Percentiles rank a stretch among this genome's conserved stretches.
Conservation (phyloP, 2,797 vertebrate genomes). For the Ispidina lecontei region DNA sequence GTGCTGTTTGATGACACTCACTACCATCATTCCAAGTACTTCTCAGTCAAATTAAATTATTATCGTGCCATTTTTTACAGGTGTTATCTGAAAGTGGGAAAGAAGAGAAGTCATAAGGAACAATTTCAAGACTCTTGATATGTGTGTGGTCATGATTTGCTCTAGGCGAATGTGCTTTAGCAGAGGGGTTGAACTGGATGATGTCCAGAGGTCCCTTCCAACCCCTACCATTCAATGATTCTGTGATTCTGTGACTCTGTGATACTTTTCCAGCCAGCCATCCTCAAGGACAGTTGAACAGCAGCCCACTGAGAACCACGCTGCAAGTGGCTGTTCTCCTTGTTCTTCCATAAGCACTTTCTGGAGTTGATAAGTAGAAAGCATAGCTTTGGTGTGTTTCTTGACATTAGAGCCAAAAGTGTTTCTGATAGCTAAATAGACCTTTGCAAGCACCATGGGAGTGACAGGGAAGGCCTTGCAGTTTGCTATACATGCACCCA, state of each 20-base stretch:
- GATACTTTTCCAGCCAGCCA: background rate
- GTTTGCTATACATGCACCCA: rapidly evolving
- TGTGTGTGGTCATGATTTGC: rapidly evolving
- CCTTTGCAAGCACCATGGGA: background rate
- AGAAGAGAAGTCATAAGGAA: background rate
- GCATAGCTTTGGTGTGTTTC: background rate
- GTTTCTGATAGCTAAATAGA: rapidly evolving
- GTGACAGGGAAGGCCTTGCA: background rate
- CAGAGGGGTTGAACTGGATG: background rate
- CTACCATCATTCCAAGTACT: background rate
- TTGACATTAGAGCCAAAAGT: background rate
- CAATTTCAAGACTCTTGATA: background rate
- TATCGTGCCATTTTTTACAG: background rate
- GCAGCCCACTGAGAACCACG: background rate
- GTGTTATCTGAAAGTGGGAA: background rate
- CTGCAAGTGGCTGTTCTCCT: background rate
- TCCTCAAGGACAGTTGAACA: background rate
- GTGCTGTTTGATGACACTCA: rapidly evolving
- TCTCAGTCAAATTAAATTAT: background rate
- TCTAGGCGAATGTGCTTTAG: background rate
- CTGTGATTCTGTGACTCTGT: too few species aligned
- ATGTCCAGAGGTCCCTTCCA: background rate
- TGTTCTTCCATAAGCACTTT: background rate
- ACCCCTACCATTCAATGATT: background rate
- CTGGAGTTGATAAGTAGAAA: background rate